Conservation (phyloP, 2,888 invertebrate genomes). For the Leptinotarsa rubiginosa region DNA sequence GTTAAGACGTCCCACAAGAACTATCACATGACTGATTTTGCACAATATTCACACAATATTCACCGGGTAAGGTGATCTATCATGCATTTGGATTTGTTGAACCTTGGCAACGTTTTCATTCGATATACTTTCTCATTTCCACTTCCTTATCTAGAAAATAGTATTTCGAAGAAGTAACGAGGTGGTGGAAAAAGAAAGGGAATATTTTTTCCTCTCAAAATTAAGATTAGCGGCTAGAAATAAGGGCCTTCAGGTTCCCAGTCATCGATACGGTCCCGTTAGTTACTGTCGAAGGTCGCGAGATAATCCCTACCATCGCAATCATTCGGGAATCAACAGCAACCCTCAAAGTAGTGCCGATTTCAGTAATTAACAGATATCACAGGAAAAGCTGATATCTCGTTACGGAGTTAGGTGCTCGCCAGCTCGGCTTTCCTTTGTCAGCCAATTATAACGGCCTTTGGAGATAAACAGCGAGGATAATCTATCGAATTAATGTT, state of each 20-base stretch:
- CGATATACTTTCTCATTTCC: too few species aligned
- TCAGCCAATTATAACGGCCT: slow-evolving; percentile 61
- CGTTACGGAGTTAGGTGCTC: slow-evolving; percentile 45
- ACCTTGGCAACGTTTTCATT: too few species aligned
- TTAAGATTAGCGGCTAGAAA: background rate
- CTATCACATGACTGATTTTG: too few species aligned
- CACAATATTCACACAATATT: too few species aligned
- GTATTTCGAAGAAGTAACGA: too few species aligned
- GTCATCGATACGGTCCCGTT: background rate
- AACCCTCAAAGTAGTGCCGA: slow-evolving; percentile 58
- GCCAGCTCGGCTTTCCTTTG: slow-evolving; percentile 52
- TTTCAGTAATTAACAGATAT: slow-evolving; percentile 59
- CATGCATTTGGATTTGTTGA: too few species aligned
- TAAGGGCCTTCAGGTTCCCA: background rate
- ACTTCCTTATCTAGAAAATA: too few species aligned
- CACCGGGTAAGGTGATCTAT: too few species aligned
- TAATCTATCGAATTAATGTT: slow-evolving; percentile 65
- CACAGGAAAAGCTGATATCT: slow-evolving; percentile 49
- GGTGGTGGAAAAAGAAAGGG: too few species aligned
- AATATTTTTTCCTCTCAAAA: too few species aligned
- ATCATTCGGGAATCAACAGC: slow-evolving; percentile 14
- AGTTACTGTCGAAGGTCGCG: background rate
- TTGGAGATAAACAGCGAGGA: slow-evolving; percentile 66
- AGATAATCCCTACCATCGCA: background rate
- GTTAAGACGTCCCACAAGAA: too few species aligned